Evolutionary conservation across 2,888 invertebrate genomes (phyloP).

Genomic region (Phania funesta): DNA sequence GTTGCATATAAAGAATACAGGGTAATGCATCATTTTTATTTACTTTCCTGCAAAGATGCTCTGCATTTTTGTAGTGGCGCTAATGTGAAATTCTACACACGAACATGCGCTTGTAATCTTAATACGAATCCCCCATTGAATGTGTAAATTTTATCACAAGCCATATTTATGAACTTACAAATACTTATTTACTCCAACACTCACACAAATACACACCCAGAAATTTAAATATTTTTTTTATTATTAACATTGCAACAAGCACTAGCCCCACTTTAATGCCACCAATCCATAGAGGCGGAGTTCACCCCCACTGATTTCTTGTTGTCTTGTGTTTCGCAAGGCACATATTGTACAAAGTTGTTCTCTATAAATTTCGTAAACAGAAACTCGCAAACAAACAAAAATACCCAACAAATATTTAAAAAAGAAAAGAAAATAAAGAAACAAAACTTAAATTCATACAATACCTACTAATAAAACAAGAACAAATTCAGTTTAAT

Average conservation of each 20-base stretch:
- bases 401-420: conserved; percentile 23
- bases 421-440: conserved; percentile 55
- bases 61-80: conserved; percentile 47
- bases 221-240: conserved; percentile 32
- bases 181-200: conserved; percentile 12
- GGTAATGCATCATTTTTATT: conserved; percentile 68
- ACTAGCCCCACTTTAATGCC: conserved; percentile 17
- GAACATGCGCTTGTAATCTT: not conserved
- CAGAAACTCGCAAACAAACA: conserved; percentile 65
- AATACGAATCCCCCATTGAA: too few relatives aligned
- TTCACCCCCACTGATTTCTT: conserved; percentile 40
- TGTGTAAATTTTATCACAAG: conserved; percentile 37
- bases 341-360: conserved; percentile 77
- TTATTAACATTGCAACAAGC: conserved; percentile 23
- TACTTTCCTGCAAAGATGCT: conserved; percentile 26
- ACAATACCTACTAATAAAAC: not conserved
- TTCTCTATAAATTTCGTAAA: conserved; percentile 77
- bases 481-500: not conserved
- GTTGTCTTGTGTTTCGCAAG: conserved; percentile 45
- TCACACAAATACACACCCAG: not conserved
- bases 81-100: conserved; percentile 42
- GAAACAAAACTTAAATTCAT: conserved; percentile 63
- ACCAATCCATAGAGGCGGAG: not conserved
- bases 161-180: conserved; percentile 50
- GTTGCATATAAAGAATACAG: conserved; percentile 27